Evolutionary conservation across 2,797 vertebrate genomes (phyloP).

Genomic region (Oceanodroma leucorhoa): DNA sequence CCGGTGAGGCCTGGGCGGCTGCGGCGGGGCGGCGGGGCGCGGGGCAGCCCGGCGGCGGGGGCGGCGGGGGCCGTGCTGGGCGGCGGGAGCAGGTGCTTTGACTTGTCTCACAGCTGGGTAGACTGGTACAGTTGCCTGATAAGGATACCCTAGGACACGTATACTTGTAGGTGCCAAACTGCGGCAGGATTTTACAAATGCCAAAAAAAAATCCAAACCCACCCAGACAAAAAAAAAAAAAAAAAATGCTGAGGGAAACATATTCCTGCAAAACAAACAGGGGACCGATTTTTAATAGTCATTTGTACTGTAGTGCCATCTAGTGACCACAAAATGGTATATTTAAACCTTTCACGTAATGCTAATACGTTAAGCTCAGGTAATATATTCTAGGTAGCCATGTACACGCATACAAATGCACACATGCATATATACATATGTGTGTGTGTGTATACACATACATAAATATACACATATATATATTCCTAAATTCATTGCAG

Average conservation of each 20-base stretch:
- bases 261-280: not conserved
- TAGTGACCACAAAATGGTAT: not conserved
- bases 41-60: accelerated
- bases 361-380: not conserved
- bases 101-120: not conserved
- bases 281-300: not conserved
- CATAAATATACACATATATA: not conserved
- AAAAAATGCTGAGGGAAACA: not conserved
- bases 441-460: not conserved
- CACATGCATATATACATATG: not conserved
- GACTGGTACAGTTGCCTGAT: not conserved
- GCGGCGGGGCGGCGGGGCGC: not conserved
- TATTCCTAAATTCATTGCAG: not conserved
- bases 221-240: too few relatives aligned
- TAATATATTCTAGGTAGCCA: not conserved
- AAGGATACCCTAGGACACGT: not conserved
- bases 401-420: not conserved
- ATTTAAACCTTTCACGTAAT: not conserved
- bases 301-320: slow-evolving; percentile 39
- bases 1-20: not conserved
- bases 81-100: not conserved
- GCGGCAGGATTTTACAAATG: not conserved
- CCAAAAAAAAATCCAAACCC: not conserved
- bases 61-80: accelerated
- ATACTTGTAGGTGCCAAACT: not conserved